These are phyloP conservation scores for Chromoteleia sp. DNA, from an alignment of 2,888 invertebrate species.

Conservation along the genomic window DNA sequence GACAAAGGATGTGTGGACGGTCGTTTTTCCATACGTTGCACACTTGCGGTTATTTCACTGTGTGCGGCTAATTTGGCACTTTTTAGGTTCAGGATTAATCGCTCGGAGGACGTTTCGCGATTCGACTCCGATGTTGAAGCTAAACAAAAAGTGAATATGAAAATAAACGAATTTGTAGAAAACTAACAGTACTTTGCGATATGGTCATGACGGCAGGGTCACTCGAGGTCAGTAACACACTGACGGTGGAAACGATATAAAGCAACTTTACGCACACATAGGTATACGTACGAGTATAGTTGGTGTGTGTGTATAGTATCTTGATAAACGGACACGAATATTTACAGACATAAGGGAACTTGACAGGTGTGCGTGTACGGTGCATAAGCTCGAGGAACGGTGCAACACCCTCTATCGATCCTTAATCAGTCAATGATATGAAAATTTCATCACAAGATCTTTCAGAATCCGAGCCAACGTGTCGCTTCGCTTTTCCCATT, in stretches of 20 bases:
- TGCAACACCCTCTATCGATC: conserved; percentile 74
- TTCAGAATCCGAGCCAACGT: background rate
- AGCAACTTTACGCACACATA: conserved; percentile 65
- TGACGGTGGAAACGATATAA: conserved; percentile 77
- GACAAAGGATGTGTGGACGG: no score
- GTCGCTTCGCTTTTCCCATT: conserved; percentile 1
- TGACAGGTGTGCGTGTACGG: conserved; percentile 69
- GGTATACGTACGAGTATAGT: conserved; percentile 27
- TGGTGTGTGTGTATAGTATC: conserved; percentile 54
- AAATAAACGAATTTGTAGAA: conserved; percentile 75
- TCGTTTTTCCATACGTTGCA: no score
- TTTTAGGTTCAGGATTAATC: no score
- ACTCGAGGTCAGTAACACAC: conserved; percentile 84
- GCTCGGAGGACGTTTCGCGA: no score
- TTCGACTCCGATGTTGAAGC: no score
- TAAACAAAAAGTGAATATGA: conserved; percentile 4
- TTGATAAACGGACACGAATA: conserved; percentile 66
- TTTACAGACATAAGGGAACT: conserved; percentile 69
- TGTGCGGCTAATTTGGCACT: no score
- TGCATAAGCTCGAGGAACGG: conserved; percentile 63
- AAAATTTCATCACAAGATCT: conserved; percentile 47
- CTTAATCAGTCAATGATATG: conserved; percentile 74
- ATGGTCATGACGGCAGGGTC: conserved; percentile 82
- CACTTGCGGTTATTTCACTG: no score
- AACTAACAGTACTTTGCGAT: conserved; percentile 79